These are phyloP conservation scores for Leptoteleia sp. DNA, from an alignment of 1,140 invertebrate genomes.

Conservation along the genomic window DNA sequence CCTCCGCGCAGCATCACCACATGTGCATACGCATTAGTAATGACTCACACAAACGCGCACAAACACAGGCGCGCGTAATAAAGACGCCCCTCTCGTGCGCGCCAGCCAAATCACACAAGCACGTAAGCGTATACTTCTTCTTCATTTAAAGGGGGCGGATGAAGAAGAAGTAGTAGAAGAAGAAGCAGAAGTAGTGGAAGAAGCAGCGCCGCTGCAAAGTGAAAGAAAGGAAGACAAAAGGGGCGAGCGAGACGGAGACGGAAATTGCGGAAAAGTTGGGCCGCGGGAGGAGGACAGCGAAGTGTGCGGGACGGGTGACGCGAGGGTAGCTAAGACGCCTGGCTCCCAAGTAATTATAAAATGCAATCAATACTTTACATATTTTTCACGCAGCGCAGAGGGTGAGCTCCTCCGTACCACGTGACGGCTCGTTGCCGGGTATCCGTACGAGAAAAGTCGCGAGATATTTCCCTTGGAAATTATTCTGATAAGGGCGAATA, in stretches of 20 bases:
- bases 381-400: slow-evolving; percentile 80
- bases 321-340: slow-evolving; percentile 80
- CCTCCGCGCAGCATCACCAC: slow-evolving; percentile 60
- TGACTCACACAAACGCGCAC: slow-evolving; percentile 54
- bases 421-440: slow-evolving; percentile 66
- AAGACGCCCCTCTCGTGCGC: slow-evolving; percentile 46
- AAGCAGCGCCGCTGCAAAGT: slow-evolving; percentile 52
- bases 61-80: slow-evolving; percentile 46
- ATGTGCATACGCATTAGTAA: slow-evolving; percentile 66
- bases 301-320: slow-evolving; percentile 68
- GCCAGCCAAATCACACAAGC: slow-evolving; percentile 62
- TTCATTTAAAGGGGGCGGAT: slow-evolving; percentile 62
- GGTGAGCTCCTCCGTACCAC: slow-evolving; percentile 67
- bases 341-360: slow-evolving; percentile 82
- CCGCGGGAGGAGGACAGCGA: slow-evolving; percentile 47
- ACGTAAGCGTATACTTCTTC: slow-evolving; percentile 65
- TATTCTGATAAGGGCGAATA: slow-evolving; percentile 55
- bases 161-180: slow-evolving; percentile 49
- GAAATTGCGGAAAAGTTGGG: slow-evolving; percentile 69
- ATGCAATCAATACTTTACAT: slow-evolving; percentile 83
- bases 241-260: slow-evolving; percentile 67
- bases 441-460: slow-evolving; percentile 66
- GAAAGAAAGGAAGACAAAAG: slow-evolving; percentile 66
- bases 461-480: slow-evolving; percentile 58
- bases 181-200: slow-evolving; percentile 51